phyloP scores from a whole-genome alignment of 2,113 vertebrate genomes.

The Heliornis fulica region DNA sequence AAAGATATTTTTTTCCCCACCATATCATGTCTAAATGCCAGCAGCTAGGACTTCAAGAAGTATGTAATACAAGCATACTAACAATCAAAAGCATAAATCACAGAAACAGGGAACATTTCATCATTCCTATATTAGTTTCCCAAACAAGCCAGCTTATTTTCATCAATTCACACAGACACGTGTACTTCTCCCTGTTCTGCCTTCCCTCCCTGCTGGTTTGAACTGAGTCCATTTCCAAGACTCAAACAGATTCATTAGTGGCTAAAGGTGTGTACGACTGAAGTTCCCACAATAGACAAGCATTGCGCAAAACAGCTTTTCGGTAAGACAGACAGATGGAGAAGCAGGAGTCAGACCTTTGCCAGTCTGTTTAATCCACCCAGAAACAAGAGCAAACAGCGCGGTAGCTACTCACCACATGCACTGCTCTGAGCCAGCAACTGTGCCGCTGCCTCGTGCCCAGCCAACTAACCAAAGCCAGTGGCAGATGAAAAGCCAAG shows the following conservation, averaged over 20 bases:
- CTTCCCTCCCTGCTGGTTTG: not conserved
- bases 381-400: not conserved
- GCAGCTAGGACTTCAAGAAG: not conserved
- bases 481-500: not conserved
- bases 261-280: not conserved
- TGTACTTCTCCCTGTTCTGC: not conserved
- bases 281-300: not conserved
- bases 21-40: not conserved
- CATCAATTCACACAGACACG: not conserved
- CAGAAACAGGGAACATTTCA: not conserved
- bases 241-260: not conserved
- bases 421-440: not conserved
- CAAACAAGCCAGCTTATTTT: not conserved
- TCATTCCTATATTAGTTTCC: not conserved
- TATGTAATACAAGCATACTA: not conserved
- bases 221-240: not conserved
- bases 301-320: not conserved
- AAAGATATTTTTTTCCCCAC: not conserved
- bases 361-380: not conserved
- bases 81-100: not conserved
- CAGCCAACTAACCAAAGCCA: not conserved
- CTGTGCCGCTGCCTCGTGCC: not conserved
- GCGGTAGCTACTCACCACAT: accelerated
- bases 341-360: not conserved
- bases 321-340: not conserved